Evolutionary conservation across 2,888 invertebrate genomes (phyloP).

Genomic region (Hetaerina titia): DNA sequence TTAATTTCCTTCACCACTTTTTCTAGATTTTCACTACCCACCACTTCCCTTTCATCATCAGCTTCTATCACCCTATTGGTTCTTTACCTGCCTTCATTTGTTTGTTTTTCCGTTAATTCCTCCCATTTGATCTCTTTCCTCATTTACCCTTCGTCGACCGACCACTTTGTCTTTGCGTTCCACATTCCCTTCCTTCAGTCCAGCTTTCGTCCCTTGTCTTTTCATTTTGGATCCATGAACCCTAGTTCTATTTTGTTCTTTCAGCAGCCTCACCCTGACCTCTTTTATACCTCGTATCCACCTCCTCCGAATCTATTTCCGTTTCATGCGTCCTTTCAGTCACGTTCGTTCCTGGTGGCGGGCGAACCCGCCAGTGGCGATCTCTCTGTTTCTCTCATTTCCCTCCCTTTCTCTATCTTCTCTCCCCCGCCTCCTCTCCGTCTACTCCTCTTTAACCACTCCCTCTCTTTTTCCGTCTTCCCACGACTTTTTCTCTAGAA

Average conservation of each 20-base stretch:
- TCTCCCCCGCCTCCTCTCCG: background rate
- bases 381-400: no score
- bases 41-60: background rate
- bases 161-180: conserved; percentile 10
- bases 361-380: no score
- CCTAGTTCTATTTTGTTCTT: background rate
- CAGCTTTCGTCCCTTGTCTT: background rate
- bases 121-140: background rate
- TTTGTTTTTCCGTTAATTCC: background rate
- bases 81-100: background rate
- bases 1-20: background rate
- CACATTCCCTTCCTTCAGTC: background rate
- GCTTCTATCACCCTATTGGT: background rate
- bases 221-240: background rate
- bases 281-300: background rate
- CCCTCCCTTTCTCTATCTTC: no score
- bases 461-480: no score
- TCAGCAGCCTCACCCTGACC: background rate
- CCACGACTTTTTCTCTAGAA: no score
- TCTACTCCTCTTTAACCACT: background rate
- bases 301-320: background rate
- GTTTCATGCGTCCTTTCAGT: background rate
- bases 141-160: conserved; percentile 16
- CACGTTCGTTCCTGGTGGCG: no score
- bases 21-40: background rate